Percentiles rank a stretch among this genome's conserved stretches.
phyloP scores from a whole-genome alignment of 2,888 invertebrate species.

The Athalia circularis region DNA sequence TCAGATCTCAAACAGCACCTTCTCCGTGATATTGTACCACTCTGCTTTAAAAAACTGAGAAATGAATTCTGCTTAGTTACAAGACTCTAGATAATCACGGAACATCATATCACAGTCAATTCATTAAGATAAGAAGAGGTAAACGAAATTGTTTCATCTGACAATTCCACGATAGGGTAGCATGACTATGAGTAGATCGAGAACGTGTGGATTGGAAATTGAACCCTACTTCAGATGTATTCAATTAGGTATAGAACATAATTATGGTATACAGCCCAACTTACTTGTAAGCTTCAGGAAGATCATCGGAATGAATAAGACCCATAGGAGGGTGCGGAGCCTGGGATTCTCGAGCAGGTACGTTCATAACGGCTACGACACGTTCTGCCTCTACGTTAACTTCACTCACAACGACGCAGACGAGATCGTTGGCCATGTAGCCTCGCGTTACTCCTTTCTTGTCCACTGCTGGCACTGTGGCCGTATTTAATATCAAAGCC shows the following conservation, averaged over 20 bases:
- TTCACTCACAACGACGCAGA: conserved; percentile 92
- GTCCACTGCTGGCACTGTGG: conserved; percentile 85
- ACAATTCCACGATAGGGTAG: conserved; percentile 20
- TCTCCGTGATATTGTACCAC: too few relatives aligned
- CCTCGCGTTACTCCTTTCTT: conserved; percentile 86
- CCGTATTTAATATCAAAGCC: conserved; percentile 73
- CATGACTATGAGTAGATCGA: conserved; percentile 39
- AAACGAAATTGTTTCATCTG: not conserved
- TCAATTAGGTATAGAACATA: not conserved
- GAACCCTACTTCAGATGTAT: conserved; percentile 11
- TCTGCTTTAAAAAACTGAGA: too few relatives aligned
- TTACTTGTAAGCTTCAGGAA: conserved; percentile 90
- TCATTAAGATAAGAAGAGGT: conserved; percentile 12
- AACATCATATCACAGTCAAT: too few relatives aligned
- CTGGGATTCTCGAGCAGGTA: conserved; percentile 83
- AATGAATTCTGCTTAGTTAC: too few relatives aligned
- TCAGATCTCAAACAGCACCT: not conserved
- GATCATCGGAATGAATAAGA: conserved; percentile 87
- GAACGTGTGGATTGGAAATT: not conserved
- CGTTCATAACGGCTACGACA: conserved; percentile 91
- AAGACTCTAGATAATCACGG: too few relatives aligned
- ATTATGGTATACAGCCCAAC: conserved; percentile 65
- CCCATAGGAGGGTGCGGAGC: conserved; percentile 86
- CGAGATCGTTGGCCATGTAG: conserved; percentile 88
- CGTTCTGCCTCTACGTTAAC: conserved; percentile 91